phyloP scores from a whole-genome alignment of 2,888 invertebrate species.

The Drosophila silvestris region DNA sequence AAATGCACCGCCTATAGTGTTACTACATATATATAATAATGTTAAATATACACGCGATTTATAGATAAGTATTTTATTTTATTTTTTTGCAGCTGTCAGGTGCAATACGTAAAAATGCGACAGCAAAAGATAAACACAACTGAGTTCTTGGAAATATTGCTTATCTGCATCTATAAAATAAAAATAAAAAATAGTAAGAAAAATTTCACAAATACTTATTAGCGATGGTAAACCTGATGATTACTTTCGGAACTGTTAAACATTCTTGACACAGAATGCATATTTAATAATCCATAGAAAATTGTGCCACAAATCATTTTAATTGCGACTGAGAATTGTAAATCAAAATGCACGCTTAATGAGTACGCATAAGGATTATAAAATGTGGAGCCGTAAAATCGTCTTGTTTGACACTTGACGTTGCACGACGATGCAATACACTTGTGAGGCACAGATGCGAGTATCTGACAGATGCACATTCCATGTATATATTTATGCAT shows the following conservation, averaged over 20 bases:
- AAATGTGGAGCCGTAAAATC: slow-evolving; percentile 1
- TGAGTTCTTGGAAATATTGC: slow-evolving; percentile 7
- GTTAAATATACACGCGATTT: neutral
- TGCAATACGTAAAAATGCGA: slow-evolving; percentile 19
- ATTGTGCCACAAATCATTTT: neutral
- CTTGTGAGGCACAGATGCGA: slow-evolving; percentile 50
- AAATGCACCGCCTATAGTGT: neutral
- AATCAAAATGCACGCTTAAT: neutral
- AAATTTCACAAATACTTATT: neutral
- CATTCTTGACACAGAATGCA: neutral
- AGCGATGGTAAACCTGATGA: neutral
- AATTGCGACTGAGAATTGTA: neutral
- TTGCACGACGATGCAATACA: slow-evolving; percentile 21
- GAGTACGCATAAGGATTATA: neutral
- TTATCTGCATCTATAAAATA: slow-evolving; percentile 12
- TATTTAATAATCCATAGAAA: neutral
- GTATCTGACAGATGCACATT: slow-evolving; percentile 55
- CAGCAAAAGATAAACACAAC: slow-evolving; percentile 19
- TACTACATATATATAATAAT: neutral
- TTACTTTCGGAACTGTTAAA: neutral
- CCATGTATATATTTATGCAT: neutral
- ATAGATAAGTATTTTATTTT: slow-evolving; percentile 7
- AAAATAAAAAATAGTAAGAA: neutral
- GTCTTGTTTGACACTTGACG: slow-evolving; percentile 36
- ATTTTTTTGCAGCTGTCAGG: slow-evolving; percentile 36